Conservation (phyloP, 2,113 vertebrate species). For the Toxotes jaculatrix region DNA sequence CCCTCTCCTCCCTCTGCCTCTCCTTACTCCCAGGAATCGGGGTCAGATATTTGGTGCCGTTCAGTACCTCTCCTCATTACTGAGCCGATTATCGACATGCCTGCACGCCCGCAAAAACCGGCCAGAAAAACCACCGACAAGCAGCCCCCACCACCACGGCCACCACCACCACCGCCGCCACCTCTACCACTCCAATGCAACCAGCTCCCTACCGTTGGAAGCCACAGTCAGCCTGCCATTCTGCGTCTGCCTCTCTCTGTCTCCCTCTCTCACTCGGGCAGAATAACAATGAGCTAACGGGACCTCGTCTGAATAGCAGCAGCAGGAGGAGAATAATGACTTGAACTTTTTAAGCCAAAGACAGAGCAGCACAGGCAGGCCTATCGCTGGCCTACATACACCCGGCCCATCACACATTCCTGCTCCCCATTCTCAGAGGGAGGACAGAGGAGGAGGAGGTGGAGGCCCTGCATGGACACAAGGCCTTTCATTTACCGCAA, state of each 20-base stretch:
- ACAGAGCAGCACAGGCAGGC: conserved; percentile 57
- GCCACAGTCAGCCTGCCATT: conserved; percentile 45
- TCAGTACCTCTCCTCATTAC: conserved; percentile 81
- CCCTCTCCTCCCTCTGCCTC: conserved; percentile 37
- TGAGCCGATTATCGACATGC: conserved; percentile 78
- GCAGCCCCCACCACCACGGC: conserved; percentile 7
- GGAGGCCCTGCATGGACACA: conserved; percentile 54
- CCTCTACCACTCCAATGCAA: conserved; percentile 22
- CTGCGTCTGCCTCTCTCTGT: conserved; percentile 64
- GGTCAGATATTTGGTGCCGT: conserved; percentile 81
- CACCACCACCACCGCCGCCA: conserved; percentile 11
- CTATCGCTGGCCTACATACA: conserved; percentile 73
- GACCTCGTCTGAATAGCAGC: conserved; percentile 79
- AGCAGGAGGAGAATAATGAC: conserved; percentile 83
- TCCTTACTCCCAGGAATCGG: conserved; percentile 68
- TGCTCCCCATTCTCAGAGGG: conserved; percentile 61
- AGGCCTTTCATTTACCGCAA: conserved; percentile 56
- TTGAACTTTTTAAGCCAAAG: conserved; percentile 78
- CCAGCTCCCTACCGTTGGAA: conserved; percentile 56
- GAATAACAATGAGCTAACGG: conserved; percentile 88
- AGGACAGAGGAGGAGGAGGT: conserved; percentile 57
- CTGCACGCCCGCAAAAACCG: conserved; percentile 53
- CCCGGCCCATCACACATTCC: conserved; percentile 64
- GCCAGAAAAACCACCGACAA: conserved; percentile 32
- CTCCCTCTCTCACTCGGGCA: conserved; percentile 79